Evolutionary conservation across 2,888 invertebrate genomes (phyloP).

Genomic region (Megamerina dolium): DNA sequence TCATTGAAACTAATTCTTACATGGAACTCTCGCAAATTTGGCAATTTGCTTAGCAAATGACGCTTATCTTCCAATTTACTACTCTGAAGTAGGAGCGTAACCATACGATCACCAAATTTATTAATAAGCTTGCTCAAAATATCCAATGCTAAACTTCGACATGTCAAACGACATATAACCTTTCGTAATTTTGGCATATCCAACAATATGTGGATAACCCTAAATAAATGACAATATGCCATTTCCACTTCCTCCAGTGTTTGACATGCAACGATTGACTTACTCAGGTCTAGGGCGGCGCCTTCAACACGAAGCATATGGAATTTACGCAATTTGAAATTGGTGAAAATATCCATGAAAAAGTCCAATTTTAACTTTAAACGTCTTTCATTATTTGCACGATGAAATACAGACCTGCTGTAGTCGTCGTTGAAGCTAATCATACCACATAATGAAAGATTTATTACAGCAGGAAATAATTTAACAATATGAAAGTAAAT

Average conservation of each 20-base stretch:
- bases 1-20: constrained; percentile 10
- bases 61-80: constrained; percentile 18
- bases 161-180: constrained; percentile 18
- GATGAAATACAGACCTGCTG: constrained; percentile 15
- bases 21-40: constrained; percentile 26
- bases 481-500: constrained; percentile 2
- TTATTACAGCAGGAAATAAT: constrained; percentile 23
- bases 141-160: constrained; percentile 15
- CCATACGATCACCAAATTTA: constrained; percentile 10
- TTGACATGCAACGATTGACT: constrained; percentile 10
- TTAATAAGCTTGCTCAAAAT: constrained; percentile 17
- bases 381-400: constrained; percentile 22
- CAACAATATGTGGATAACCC: constrained; percentile 13
- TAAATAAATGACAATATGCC: constrained; percentile 23
- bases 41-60: constrained; percentile 13
- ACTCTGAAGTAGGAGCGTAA: constrained; percentile 21
- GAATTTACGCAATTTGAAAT: constrained; percentile 21
- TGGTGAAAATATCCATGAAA: constrained; percentile 13
- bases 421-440: constrained; percentile 20
- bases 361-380: constrained; percentile 10
- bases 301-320: constrained; percentile 19
- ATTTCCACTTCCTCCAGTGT: constrained; percentile 24
- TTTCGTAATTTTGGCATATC: constrained; percentile 15
- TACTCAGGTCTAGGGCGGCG: constrained; percentile 8
- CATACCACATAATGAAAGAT: constrained; percentile 13